Evolutionary conservation across 2,113 vertebrate genomes (phyloP).

Genomic region (Petrocephalus microphthalmus): DNA sequence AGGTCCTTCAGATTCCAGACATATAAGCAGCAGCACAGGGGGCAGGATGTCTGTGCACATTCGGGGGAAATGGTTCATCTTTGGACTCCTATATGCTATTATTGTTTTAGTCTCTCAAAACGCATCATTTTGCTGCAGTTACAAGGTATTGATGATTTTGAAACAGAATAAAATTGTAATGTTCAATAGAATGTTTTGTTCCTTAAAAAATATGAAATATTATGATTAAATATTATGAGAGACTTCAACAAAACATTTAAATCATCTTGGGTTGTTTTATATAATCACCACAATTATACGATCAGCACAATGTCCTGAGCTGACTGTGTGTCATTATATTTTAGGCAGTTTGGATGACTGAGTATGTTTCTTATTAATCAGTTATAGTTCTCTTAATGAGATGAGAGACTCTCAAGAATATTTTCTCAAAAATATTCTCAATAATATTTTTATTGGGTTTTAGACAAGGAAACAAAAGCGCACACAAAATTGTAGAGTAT

Average conservation of each 20-base stretch:
- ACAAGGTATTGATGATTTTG: not conserved
- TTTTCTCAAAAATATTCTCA: too few species aligned
- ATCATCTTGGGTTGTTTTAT: not conserved
- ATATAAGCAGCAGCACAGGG: not conserved
- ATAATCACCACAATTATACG: not conserved
- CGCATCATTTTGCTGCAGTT: not conserved
- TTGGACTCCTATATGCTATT: not conserved
- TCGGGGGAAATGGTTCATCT: not conserved
- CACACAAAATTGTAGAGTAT: too few species aligned
- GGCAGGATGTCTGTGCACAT: not conserved
- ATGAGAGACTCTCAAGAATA: too few species aligned
- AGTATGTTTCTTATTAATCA: not conserved
- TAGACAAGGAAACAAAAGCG: too few species aligned
- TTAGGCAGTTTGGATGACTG: not conserved
- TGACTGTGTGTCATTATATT: not conserved
- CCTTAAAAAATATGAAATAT: not conserved
- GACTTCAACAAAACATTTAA: not conserved
- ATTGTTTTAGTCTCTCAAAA: not conserved
- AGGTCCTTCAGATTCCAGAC: not conserved
- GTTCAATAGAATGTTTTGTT: not conserved
- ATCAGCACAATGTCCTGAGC: not conserved
- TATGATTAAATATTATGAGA: not conserved
- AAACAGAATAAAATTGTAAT: not conserved
- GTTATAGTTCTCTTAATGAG: not conserved
- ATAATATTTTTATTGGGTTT: too few species aligned